Evolutionary conservation across 2,888 invertebrate species (phyloP), one percentile per base, ranked within the genome.

Genomic region (Barypeithes pellucidus): DNA sequence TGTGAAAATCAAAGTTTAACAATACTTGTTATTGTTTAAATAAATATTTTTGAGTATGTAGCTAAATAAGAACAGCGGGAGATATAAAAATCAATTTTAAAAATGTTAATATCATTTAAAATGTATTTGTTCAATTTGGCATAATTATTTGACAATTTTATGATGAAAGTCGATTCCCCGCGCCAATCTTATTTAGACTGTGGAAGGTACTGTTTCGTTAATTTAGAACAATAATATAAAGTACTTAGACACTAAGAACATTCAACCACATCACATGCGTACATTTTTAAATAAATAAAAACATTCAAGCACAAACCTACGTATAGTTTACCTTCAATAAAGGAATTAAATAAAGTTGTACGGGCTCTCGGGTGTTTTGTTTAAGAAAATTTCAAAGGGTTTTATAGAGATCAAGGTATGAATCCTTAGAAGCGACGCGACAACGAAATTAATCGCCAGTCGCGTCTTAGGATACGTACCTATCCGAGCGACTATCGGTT

Each of bases 281-380:
- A 78, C 79, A 74, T 72, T 75, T 76, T 77, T 78, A 75, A 79
- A 78, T 79, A 77, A 79, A 79, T 80, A 79, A 74, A 72, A 74
- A 68, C 77, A 78, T 75, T 74, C 77, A 77, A 67, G 59, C 75
- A 70, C 60, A 75, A 62, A 66, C 66, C 54, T 54, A 74, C 41
- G 36, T 57, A 65, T 52, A 72, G 41, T 54, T 66, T 47, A 61
- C 59, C 60, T 70, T 72, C 60, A 67, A 57, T 69, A 63, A 70
- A 72, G 69, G 66, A 72, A 75, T 70, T 75, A 72, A 70, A 75
- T 63, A 71, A 70, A 73, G 54, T 77, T 78, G 73, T 78, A 78
- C 77, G 61, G 50, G 67, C 62, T 69, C 59, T 69, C 68, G 68
- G 61, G 66, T 50, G 47, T 60, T 77, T 45, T 45, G 29, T 29